Evolutionary conservation across 2,113 vertebrate genomes (phyloP).

Genomic region (Gallinago media): DNA sequence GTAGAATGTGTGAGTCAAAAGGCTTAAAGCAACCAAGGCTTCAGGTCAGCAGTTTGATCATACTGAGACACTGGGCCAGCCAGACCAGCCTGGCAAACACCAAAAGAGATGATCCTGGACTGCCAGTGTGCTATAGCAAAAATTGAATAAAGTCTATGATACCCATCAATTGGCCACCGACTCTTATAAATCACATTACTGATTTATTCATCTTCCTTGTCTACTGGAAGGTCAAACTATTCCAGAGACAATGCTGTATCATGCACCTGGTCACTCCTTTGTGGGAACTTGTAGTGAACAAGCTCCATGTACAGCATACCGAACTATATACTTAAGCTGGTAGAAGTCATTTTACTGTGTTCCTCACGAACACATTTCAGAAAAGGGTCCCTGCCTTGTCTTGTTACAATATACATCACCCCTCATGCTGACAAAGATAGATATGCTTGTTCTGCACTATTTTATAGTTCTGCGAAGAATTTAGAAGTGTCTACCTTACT

Average conservation of each 20-base stretch:
- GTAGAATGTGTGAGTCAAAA: not conserved
- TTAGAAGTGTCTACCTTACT: not conserved
- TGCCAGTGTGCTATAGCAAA: not conserved
- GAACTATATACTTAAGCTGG: not conserved
- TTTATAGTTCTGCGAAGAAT: not conserved
- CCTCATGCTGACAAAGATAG: not conserved
- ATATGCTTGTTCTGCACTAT: not conserved
- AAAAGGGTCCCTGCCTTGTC: not conserved
- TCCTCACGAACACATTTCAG: not conserved
- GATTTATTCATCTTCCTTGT: not conserved
- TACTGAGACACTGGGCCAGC: accelerated
- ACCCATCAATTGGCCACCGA: not conserved
- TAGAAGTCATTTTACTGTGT: not conserved
- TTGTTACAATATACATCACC: not conserved
- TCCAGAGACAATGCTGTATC: not conserved
- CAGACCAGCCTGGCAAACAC: not conserved
- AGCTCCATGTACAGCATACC: not conserved
- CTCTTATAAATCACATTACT: not conserved
- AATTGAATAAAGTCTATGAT: not conserved
- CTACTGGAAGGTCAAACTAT: not conserved
- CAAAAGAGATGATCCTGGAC: not conserved
- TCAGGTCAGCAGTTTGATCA: not conserved
- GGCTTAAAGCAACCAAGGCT: not conserved
- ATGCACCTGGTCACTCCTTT: not conserved
- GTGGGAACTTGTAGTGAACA: not conserved